phyloP scores from a whole-genome alignment of 1,140 invertebrate genomes.

The Plodia interpunctella region DNA sequence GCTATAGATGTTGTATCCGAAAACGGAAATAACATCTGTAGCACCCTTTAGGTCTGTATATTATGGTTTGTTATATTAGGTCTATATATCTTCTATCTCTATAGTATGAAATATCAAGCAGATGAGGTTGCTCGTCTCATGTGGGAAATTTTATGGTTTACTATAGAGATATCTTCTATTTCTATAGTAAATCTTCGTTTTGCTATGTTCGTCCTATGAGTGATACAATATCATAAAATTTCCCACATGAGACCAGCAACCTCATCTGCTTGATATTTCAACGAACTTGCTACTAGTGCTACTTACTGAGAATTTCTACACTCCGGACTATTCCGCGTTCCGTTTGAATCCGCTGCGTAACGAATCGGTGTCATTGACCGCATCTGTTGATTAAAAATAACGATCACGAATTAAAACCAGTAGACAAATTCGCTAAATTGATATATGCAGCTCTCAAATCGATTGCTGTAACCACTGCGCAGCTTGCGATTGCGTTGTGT shows the following conservation, averaged over 20 bases:
- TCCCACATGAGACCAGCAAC: neutral
- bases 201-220: too few species aligned
- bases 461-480: slow-evolving; percentile 18
- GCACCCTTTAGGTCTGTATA: too few species aligned
- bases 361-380: slow-evolving; percentile 34
- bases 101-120: too few species aligned
- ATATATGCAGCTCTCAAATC: slow-evolving; percentile 14
- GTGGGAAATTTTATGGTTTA: too few species aligned
- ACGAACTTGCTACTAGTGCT: neutral
- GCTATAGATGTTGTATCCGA: too few species aligned
- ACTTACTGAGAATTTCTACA: neutral
- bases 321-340: slow-evolving; percentile 31
- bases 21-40: too few species aligned
- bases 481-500: neutral
- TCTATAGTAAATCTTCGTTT: too few species aligned
- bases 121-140: too few species aligned
- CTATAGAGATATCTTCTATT: too few species aligned
- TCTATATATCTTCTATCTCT: too few species aligned
- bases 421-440: slow-evolving; percentile 22
- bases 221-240: neutral
- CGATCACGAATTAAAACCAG: slow-evolving; percentile 31
- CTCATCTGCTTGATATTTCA: neutral
- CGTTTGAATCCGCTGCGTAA: slow-evolving; percentile 26
- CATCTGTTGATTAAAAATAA: slow-evolving; percentile 42
- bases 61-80: too few species aligned